Percentiles rank a stretch among this genome's conserved stretches.
phyloP scores from a whole-genome alignment of 2,797 vertebrate species.

The Tapirus indicus region DNA sequence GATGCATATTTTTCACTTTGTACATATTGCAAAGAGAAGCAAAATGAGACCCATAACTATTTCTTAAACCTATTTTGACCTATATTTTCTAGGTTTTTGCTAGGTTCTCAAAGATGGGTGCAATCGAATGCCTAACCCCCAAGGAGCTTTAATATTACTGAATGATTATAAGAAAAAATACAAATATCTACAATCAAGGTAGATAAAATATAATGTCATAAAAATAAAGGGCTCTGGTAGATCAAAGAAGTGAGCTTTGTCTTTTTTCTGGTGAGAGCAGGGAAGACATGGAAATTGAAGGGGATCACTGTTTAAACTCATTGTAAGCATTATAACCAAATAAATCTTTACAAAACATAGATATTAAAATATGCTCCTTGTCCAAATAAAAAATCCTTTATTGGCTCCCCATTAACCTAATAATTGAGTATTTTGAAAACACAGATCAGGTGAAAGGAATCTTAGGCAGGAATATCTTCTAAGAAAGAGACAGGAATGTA shows the following conservation, averaged over 20 bases:
- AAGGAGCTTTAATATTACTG: not conserved
- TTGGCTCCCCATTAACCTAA: not conserved
- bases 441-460: not conserved
- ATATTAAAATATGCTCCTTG: not conserved
- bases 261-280: not conserved
- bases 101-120: not conserved
- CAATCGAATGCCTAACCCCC: not conserved
- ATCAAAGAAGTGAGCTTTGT: not conserved
- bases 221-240: not conserved
- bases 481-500: not conserved
- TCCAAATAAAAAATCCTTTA: not conserved
- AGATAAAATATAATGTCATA: not conserved
- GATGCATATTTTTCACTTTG: not conserved
- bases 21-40: not conserved
- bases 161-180: not conserved
- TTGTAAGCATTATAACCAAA: not conserved
- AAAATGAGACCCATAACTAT: not conserved
- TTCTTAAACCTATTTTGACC: not conserved
- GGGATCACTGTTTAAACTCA: not conserved
- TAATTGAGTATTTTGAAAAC: not conserved
- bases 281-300: not conserved
- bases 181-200: not conserved
- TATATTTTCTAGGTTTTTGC: not conserved
- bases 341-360: not conserved
- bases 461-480: not conserved